These are phyloP conservation scores for Microtus montanus DNA, from an alignment of 2,113 vertebrate species.

Conservation along the genomic window DNA sequence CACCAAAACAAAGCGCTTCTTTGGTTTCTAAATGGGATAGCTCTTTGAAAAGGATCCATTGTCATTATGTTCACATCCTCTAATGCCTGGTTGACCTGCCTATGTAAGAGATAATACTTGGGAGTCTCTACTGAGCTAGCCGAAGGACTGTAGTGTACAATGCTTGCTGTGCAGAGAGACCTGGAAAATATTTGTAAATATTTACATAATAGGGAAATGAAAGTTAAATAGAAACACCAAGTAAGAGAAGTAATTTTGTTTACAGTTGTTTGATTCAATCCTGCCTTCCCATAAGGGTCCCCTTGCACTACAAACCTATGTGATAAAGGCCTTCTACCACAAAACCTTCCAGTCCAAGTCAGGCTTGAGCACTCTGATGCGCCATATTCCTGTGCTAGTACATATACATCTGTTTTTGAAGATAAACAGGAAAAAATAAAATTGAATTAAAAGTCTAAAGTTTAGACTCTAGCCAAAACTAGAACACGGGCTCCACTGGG, in stretches of 20 bases:
- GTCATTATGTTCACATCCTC: neutral
- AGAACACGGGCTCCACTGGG: neutral
- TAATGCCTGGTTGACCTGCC: neutral
- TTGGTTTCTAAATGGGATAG: neutral
- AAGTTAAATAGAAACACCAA: neutral
- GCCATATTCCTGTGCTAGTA: neutral
- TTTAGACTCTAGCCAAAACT: neutral
- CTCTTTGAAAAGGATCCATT: neutral
- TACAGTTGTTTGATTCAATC: neutral
- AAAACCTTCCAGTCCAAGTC: neutral
- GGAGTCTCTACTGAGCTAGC: neutral
- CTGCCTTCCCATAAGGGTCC: neutral
- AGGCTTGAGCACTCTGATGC: neutral
- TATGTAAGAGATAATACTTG: neutral
- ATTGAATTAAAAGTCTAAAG: neutral
- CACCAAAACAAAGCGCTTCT: neutral
- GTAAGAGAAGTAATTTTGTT: neutral
- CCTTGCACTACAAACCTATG: neutral
- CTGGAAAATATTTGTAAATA: neutral
- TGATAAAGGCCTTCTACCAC: neutral
- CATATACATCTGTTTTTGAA: neutral
- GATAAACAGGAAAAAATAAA: neutral
- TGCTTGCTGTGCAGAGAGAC: neutral
- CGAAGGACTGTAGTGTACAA: neutral
- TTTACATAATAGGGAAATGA: neutral